These are phyloP conservation scores for Danio aesculapii DNA, from an alignment of 2,797 vertebrate genomes.

Conservation along the genomic window DNA sequence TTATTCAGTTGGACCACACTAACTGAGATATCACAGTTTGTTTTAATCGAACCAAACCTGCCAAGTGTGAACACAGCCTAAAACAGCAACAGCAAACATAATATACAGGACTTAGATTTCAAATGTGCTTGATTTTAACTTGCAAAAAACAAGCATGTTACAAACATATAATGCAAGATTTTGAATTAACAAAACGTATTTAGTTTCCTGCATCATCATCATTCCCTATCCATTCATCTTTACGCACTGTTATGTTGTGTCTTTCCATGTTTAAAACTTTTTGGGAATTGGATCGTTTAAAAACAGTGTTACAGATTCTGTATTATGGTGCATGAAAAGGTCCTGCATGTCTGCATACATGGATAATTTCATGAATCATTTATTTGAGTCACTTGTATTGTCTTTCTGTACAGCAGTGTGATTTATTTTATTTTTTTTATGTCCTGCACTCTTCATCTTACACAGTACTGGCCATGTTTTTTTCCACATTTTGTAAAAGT, in stretches of 20 bases:
- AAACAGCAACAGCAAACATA: not conserved
- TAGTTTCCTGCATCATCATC: not conserved
- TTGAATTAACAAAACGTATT: not conserved
- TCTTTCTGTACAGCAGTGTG: not conserved
- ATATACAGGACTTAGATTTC: not conserved
- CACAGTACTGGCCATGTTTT: conserved; percentile 16
- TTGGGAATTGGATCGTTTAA: not conserved
- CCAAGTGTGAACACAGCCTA: not conserved
- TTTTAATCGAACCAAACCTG: too few species aligned
- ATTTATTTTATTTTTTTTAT: too few species aligned
- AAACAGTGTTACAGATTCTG: not conserved
- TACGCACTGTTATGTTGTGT: not conserved
- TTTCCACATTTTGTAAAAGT: not conserved
- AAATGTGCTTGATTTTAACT: not conserved
- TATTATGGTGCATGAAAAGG: conserved; percentile 47
- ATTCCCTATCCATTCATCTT: not conserved
- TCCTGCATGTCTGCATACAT: conserved; percentile 5
- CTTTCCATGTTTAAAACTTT: not conserved
- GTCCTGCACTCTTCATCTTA: conserved; percentile 31
- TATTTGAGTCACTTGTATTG: not conserved
- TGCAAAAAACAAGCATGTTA: too few species aligned
- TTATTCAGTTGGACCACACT: too few species aligned
- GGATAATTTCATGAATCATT: conserved; percentile 3
- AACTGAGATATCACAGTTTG: too few species aligned
- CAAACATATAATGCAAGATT: not conserved